These are phyloP conservation scores for Drosophila paracracens DNA, from an alignment of 2,888 invertebrate species.

Conservation along the genomic window DNA sequence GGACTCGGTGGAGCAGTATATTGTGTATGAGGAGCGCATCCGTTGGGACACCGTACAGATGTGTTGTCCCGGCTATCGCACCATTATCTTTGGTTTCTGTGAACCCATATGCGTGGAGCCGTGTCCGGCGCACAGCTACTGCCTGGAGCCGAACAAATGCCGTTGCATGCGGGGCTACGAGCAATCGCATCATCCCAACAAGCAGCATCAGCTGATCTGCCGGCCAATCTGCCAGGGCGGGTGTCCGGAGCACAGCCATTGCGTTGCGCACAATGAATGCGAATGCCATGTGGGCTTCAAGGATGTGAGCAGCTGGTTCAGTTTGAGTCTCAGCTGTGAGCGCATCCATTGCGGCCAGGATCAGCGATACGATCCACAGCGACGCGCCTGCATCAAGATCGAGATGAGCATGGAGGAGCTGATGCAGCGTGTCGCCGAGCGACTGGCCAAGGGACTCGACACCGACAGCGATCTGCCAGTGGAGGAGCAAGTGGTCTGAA, in stretches of 20 bases:
- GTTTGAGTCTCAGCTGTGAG: slow-evolving; percentile 66
- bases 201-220: slow-evolving; percentile 72
- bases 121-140: slow-evolving; percentile 81
- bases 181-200: slow-evolving; percentile 73
- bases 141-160: slow-evolving; percentile 79
- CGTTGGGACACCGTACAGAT: slow-evolving; percentile 77
- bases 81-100: slow-evolving; percentile 82
- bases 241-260: slow-evolving; percentile 80
- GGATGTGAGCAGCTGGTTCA: slow-evolving; percentile 75
- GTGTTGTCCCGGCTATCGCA: slow-evolving; percentile 79
- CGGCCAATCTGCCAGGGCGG: slow-evolving; percentile 81
- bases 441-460: slow-evolving; percentile 68
- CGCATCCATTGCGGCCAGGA: slow-evolving; percentile 76
- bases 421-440: slow-evolving; percentile 79
- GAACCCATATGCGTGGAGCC: slow-evolving; percentile 81
- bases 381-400: slow-evolving; percentile 71
- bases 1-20: slow-evolving; percentile 48
- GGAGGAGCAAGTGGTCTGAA: slow-evolving; percentile 23
- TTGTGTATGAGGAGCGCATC: slow-evolving; percentile 77
- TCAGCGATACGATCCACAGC: slow-evolving; percentile 74
- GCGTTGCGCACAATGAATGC: slow-evolving; percentile 80
- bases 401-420: slow-evolving; percentile 82
- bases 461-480: slow-evolving; percentile 5
- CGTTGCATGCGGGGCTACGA: slow-evolving; percentile 80
- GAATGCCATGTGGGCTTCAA: slow-evolving; percentile 84